These are phyloP conservation scores for Malthinus seriepunctatus DNA, from an alignment of 2,888 invertebrate species.

Conservation along the genomic window DNA sequence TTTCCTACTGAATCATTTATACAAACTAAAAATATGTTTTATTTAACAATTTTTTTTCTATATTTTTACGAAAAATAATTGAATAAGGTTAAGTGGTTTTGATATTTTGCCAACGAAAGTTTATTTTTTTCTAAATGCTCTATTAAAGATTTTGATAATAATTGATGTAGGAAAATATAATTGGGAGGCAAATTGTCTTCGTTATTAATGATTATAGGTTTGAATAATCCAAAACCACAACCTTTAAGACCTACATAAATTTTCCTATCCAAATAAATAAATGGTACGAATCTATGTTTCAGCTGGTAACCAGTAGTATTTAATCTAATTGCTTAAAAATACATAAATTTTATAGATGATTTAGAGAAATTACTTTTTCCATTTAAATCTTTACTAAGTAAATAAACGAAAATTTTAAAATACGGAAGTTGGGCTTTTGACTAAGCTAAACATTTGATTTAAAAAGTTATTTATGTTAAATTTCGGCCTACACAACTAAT, in stretches of 20 bases:
- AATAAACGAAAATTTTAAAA: no score
- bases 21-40: background rate
- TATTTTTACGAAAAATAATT: no score
- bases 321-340: no score
- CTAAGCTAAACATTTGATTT: no score
- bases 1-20: conserved; percentile 1
- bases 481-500: no score
- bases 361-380: no score
- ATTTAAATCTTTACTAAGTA: no score
- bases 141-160: conserved; percentile 13
- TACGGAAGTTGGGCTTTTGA: no score
- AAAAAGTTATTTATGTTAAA: no score
- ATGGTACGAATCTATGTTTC: background rate
- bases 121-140: background rate
- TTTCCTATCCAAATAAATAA: conserved; percentile 2
- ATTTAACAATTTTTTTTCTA: no score
- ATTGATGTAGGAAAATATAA: conserved; percentile 9
- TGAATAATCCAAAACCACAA: conserved; percentile 13
- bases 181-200: conserved; percentile 13
- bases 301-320: background rate
- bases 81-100: no score
- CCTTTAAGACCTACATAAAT: conserved; percentile 11
- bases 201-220: conserved; percentile 14
- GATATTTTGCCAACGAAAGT: background rate
- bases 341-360: no score